These are phyloP conservation scores for Limnephilus lunatus DNA, from an alignment of 2,888 invertebrate genomes.

Conservation along the genomic window DNA sequence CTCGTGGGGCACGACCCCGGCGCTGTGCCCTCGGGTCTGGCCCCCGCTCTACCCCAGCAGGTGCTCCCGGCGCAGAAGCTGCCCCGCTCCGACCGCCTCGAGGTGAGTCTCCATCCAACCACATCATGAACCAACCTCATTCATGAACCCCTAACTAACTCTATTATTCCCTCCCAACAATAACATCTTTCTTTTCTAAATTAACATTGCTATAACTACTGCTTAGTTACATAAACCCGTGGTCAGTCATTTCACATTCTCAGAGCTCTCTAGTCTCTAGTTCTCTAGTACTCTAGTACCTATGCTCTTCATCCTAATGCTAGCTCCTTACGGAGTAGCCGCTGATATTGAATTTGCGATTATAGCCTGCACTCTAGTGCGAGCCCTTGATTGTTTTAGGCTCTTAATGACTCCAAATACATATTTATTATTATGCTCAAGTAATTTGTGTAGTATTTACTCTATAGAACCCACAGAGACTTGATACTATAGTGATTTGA, in stretches of 20 bases:
- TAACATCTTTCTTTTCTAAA: not conserved
- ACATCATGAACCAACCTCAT: not conserved
- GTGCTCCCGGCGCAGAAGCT: conserved; percentile 94
- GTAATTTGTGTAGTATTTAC: conserved; percentile 6
- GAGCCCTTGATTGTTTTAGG: not conserved
- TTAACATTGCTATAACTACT: not conserved
- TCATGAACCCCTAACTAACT: not conserved
- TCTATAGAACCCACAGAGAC: conserved; percentile 37
- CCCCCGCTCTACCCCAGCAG: conserved; percentile 86
- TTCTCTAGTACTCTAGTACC: too few species aligned
- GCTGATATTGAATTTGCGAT: not conserved
- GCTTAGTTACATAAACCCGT: not conserved
- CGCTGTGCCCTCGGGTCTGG: conserved; percentile 81
- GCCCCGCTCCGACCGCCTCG: conserved; percentile 96
- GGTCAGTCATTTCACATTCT: not conserved
- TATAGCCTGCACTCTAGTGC: conserved; percentile 2
- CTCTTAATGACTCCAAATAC: not conserved
- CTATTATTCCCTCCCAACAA: not conserved
- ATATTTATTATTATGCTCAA: not conserved
- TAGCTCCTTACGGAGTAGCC: not conserved
- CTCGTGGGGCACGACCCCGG: conserved; percentile 93
- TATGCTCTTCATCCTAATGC: not conserved
- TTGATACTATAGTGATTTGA: not conserved
- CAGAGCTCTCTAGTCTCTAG: not conserved
- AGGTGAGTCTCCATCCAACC: conserved; percentile 82